Evolutionary conservation across 2,797 vertebrate species (phyloP), one percentile per base, ranked within the genome.

Genomic region (Thunnus albacares): DNA sequence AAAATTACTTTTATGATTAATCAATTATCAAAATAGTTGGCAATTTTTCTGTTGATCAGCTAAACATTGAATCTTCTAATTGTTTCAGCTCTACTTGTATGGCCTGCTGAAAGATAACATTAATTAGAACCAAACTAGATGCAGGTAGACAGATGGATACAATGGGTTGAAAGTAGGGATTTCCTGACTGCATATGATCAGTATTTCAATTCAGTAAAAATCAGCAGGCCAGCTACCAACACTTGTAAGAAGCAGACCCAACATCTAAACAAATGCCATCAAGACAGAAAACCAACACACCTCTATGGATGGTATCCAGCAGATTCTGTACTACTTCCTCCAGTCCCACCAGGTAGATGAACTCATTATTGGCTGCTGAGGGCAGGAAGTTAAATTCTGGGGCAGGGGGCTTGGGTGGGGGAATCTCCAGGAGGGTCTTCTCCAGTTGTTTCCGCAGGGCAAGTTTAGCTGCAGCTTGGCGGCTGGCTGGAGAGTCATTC

Each of bases 251-350:
- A n/a, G 14, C 45, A 47, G 14, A 47, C 15, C 45, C 2, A 30
- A 66, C 14, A 26, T 11, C 6, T 28, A 22, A 49, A 53, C n/a
- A 64, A 30, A 64, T 74, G 5, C 5, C 1, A 41, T 11, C 3
- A 52, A 11, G 43, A 11, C 9, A 35, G 1, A 60, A 83, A 43
- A 47, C 1, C n/a, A 35, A 62, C 81, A n/a, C 78, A 96, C 95
- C 94, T 96, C 95, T 94, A 95, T 97, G 97, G 92, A 98, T 96
- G 1, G 96, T 97, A 78, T 98, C 97, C 79, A 99, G 92, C 78
- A 99, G 93, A 82, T 97, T 98, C 90, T 99, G 98, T 24, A 99
- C 98, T 61, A 98, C 98, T 84, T 99, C 98, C 81, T 99, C 98
- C 89, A 99, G 93, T 9, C 98, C 98, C 2, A 99, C 97, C 88